Evolutionary conservation across 2,797 vertebrate species (phyloP).

Genomic region (Cephalopachus bancanus): DNA sequence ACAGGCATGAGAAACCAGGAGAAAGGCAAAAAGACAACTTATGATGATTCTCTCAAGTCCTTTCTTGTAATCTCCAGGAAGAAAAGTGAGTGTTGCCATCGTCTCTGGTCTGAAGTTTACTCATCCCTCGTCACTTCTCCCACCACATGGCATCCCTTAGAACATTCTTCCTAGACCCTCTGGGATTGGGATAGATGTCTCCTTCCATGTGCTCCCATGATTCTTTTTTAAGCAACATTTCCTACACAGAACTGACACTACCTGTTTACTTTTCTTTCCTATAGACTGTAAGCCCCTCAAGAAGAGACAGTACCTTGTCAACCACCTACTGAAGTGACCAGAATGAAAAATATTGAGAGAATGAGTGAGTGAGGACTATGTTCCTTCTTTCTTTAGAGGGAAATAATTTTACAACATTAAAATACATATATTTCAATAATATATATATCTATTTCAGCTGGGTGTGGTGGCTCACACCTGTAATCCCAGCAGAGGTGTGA

Average conservation of each 20-base stretch:
- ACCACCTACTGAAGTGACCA: not conserved
- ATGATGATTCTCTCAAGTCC: not conserved
- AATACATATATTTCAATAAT: not conserved
- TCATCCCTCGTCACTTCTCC: not conserved
- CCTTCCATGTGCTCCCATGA: not conserved
- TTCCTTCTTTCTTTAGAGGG: not conserved
- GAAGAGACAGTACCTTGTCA: not conserved
- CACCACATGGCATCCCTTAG: not conserved
- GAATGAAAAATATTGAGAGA: not conserved
- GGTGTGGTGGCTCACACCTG: too few species aligned
- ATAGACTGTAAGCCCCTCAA: not conserved
- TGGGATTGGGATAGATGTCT: not conserved
- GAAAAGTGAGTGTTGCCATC: not conserved
- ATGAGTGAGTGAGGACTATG: not conserved
- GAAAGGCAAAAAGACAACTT: not conserved
- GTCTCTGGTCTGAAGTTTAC: not conserved
- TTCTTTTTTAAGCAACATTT: not conserved
- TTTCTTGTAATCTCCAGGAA: not conserved
- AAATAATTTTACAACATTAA: constrained; percentile 34
- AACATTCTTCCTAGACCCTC: not conserved
- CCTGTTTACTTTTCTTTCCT: not conserved
- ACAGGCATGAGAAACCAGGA: not conserved
- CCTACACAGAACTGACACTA: not conserved
- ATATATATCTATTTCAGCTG: too few species aligned
- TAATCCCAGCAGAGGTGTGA: too few species aligned